Conservation (phyloP, 2,113 vertebrate genomes). For the Octodon degus region DNA sequence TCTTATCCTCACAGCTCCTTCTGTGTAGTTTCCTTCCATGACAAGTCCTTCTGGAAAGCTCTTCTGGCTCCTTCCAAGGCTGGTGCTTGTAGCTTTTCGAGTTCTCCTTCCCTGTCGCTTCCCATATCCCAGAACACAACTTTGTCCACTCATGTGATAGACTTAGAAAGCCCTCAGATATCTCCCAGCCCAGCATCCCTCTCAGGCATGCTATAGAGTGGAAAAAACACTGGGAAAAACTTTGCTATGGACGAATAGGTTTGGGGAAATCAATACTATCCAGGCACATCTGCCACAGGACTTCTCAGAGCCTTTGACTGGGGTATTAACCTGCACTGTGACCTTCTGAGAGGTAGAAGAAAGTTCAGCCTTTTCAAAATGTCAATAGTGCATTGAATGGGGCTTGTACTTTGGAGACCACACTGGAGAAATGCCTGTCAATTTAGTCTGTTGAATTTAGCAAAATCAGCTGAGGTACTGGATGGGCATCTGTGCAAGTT, state of each 20-base stretch:
- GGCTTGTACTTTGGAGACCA: neutral
- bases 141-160: neutral
- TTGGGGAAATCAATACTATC: neutral
- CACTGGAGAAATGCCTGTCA: neutral
- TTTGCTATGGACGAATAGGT: fast-evolving
- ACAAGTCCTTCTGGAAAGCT: neutral
- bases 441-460: neutral
- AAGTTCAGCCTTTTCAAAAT: neutral
- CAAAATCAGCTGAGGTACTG: neutral
- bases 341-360: neutral
- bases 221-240: neutral
- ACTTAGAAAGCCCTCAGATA: neutral
- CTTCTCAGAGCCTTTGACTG: neutral
- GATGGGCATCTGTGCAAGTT: too few relatives aligned
- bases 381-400: neutral
- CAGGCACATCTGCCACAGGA: neutral
- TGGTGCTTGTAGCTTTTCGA: neutral
- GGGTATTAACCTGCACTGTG: fast-evolving
- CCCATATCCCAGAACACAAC: neutral
- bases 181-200: fast-evolving
- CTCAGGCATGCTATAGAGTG: fast-evolving
- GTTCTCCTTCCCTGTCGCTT: too few relatives aligned
- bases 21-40: neutral
- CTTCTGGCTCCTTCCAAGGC: neutral
- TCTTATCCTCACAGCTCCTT: neutral